These are phyloP conservation scores for Chymomyza amoena DNA, from an alignment of 2,888 invertebrate species.

Conservation along the genomic window DNA sequence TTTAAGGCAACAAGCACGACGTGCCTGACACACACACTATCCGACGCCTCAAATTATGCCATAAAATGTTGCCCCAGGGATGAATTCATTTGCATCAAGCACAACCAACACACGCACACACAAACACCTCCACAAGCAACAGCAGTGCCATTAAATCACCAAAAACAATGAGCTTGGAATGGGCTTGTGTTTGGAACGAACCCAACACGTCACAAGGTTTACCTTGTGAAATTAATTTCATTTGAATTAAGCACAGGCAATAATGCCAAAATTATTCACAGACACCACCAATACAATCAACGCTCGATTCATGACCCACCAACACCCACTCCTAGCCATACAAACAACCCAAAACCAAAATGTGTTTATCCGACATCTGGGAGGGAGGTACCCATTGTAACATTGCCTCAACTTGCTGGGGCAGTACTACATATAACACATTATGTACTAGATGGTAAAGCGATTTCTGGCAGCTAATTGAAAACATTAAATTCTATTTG, in stretches of 20 bases:
- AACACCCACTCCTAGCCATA: not conserved
- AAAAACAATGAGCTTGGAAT: constrained; percentile 62
- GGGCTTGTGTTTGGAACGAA: constrained; percentile 12
- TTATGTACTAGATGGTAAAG: constrained; percentile 5
- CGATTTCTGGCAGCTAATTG: constrained; percentile 64
- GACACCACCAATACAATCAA: constrained; percentile 63
- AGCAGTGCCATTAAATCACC: constrained; percentile 62
- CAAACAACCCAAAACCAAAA: constrained; percentile 32
- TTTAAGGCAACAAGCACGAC: constrained; percentile 4
- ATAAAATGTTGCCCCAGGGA: constrained; percentile 70
- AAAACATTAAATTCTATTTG: constrained; percentile 67
- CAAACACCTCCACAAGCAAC: constrained; percentile 7
- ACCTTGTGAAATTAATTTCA: constrained; percentile 70
- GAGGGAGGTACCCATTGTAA: constrained; percentile 24
- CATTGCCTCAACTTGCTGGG: constrained; percentile 3
- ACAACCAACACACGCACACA: constrained; percentile 18
- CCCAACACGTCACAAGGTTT: constrained; percentile 61
- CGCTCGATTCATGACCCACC: constrained; percentile 22
- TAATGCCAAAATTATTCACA: constrained; percentile 71
- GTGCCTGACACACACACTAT: constrained; percentile 35
- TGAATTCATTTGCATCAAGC: constrained; percentile 60
- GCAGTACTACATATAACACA: not conserved
- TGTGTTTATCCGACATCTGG: constrained; percentile 53
- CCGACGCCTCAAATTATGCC: constrained; percentile 68
- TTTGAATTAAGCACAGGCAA: constrained; percentile 71